Percentiles rank a stretch among this genome's conserved stretches.
These are phyloP conservation scores for Dallia pectoralis DNA, from an alignment of 2,797 vertebrate genomes.

Conservation along the genomic window DNA sequence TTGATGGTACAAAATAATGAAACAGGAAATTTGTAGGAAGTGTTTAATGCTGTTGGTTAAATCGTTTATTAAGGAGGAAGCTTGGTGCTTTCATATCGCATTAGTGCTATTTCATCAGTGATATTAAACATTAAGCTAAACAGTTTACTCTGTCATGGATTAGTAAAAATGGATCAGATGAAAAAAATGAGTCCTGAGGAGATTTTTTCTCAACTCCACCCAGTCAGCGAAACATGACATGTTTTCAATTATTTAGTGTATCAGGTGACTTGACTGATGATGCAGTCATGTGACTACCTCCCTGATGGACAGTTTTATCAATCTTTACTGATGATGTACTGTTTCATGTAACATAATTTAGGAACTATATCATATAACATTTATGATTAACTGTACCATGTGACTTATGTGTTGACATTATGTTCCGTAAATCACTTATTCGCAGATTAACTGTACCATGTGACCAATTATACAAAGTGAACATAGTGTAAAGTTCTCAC, in stretches of 20 bases:
- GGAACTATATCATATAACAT: too few relatives aligned
- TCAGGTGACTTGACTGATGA: not conserved
- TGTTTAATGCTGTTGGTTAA: slow-evolving; percentile 66
- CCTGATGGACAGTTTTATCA: too few relatives aligned
- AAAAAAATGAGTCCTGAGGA: not conserved
- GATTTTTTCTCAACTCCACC: not conserved
- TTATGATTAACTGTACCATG: too few relatives aligned
- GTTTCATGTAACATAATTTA: too few relatives aligned
- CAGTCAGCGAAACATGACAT: not conserved
- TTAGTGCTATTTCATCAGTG: slow-evolving; percentile 47
- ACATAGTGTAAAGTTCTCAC: too few relatives aligned
- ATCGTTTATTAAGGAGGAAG: slow-evolving; percentile 59
- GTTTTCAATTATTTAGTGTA: not conserved
- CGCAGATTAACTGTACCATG: too few relatives aligned
- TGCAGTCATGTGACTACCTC: too few relatives aligned
- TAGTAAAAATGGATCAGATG: not conserved
- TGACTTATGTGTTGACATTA: too few relatives aligned
- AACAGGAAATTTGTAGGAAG: slow-evolving; percentile 38
- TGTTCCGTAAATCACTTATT: too few relatives aligned
- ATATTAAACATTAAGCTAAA: slow-evolving; percentile 44
- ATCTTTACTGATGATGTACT: too few relatives aligned
- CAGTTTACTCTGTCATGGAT: not conserved
- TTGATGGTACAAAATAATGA: slow-evolving; percentile 29
- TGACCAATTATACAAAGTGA: too few relatives aligned
- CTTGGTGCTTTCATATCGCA: slow-evolving; percentile 36